Percentiles rank a stretch among this genome's conserved stretches.
These are phyloP conservation scores for Charina bottae DNA, from an alignment of 2,113 vertebrate genomes.

Conservation along the genomic window DNA sequence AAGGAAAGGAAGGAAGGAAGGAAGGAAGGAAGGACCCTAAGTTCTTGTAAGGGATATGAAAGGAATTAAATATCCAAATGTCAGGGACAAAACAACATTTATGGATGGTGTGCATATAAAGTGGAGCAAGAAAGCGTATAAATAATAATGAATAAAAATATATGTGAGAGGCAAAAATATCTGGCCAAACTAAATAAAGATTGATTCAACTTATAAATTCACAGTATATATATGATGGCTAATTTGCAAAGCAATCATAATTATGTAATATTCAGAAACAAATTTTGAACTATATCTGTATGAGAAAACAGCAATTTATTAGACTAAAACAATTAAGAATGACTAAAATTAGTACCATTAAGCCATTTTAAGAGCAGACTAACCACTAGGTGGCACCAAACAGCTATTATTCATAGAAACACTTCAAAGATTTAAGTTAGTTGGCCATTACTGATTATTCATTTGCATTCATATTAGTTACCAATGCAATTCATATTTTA, in stretches of 20 bases:
- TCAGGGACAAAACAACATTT: not conserved
- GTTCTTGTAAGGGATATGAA: not conserved
- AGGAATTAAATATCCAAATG: not conserved
- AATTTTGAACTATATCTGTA: not conserved
- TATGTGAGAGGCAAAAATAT: not conserved
- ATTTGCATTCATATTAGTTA: constrained; percentile 22
- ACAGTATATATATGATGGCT: not conserved
- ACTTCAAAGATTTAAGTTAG: constrained; percentile 14
- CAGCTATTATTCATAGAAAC: constrained; percentile 51
- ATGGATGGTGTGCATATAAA: not conserved
- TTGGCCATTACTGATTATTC: not conserved
- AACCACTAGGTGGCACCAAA: constrained; percentile 76
- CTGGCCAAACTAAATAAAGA: not conserved
- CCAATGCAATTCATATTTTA: constrained; percentile 13
- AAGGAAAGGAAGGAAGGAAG: not conserved
- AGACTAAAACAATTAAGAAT: not conserved
- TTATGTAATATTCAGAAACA: not conserved
- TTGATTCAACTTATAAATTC: not conserved
- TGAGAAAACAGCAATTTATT: not conserved
- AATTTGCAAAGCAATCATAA: constrained; percentile 2
- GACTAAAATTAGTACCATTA: constrained; percentile 24
- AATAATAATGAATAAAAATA: not conserved
- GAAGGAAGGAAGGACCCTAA: not conserved
- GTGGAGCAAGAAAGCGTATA: not conserved
- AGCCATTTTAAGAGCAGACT: constrained; percentile 30